Evolutionary conservation across 2,888 invertebrate genomes (phyloP).

Genomic region (Phlogophora meticulosa): DNA sequence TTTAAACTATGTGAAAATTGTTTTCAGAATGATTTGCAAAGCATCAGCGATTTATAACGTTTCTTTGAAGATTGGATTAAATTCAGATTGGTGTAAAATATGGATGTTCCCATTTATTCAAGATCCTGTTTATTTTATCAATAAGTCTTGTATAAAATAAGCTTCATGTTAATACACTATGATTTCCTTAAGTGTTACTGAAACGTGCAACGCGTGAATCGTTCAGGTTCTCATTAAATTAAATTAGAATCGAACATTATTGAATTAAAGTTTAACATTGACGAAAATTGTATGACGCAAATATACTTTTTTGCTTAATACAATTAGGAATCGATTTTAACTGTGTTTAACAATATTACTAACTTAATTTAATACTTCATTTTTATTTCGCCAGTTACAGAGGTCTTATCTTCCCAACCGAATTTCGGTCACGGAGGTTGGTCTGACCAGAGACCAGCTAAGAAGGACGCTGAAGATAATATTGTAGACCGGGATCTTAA

Average conservation of each 20-base stretch:
- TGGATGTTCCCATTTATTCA: background rate
- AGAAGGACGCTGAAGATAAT: no score
- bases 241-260: constrained; percentile 1
- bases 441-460: no score
- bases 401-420: no score
- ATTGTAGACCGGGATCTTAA: no score
- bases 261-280: constrained; percentile 12
- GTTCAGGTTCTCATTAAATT: constrained; percentile 5
- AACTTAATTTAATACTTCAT: no score
- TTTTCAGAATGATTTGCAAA: constrained; percentile 15
- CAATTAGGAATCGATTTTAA: background rate
- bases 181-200: background rate
- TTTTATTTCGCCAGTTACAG: no score
- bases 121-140: background rate
- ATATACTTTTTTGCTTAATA: constrained; percentile 2
- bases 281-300: constrained; percentile 10
- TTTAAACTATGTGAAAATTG: constrained; percentile 8
- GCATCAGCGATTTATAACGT: constrained; percentile 1
- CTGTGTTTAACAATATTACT: no score
- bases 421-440: no score
- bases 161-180: background rate
- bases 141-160: background rate
- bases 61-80: constrained; percentile 16
- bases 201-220: background rate
- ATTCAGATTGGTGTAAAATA: background rate